Evolutionary conservation across 2,888 invertebrate genomes (phyloP).

Genomic region (Boloria selene): DNA sequence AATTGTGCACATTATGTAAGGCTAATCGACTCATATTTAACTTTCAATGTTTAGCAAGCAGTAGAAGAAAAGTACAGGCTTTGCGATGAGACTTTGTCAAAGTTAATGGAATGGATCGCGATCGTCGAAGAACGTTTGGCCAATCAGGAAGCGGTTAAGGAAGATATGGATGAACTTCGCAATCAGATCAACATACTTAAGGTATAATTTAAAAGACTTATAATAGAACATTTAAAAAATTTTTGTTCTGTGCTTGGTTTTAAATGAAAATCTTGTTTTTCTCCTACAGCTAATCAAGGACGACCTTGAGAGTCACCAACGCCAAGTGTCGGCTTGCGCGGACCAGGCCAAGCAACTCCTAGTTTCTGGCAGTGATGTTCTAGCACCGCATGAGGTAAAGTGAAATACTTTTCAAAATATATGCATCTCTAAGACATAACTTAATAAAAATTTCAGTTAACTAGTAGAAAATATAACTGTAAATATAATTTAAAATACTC

Average conservation of each 20-base stretch:
- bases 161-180: constrained; percentile 91
- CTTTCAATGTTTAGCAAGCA: constrained; percentile 88
- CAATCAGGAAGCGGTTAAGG: constrained; percentile 92
- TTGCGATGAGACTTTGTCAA: constrained; percentile 93
- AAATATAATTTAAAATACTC: not conserved
- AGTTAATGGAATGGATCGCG: constrained; percentile 93
- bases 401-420: not conserved
- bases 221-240: not conserved
- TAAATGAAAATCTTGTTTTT: not conserved
- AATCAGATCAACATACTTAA: constrained; percentile 95
- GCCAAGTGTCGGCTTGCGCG: constrained; percentile 91
- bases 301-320: constrained; percentile 92
- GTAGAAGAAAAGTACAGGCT: constrained; percentile 96
- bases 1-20: constrained; percentile 16
- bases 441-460: not conserved
- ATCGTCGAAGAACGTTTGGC: constrained; percentile 92
- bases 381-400: constrained; percentile 91
- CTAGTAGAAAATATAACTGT: not conserved
- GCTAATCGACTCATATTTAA: constrained; percentile 42
- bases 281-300: constrained; percentile 90
- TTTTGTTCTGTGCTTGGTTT: not conserved
- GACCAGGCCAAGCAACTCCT: constrained; percentile 96
- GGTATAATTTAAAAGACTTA: constrained; percentile 69
- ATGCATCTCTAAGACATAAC: too few species aligned
- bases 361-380: constrained; percentile 93